These are phyloP conservation scores for Bos indicus DNA, from an alignment of 2,113 vertebrate species.

Conservation along the genomic window DNA sequence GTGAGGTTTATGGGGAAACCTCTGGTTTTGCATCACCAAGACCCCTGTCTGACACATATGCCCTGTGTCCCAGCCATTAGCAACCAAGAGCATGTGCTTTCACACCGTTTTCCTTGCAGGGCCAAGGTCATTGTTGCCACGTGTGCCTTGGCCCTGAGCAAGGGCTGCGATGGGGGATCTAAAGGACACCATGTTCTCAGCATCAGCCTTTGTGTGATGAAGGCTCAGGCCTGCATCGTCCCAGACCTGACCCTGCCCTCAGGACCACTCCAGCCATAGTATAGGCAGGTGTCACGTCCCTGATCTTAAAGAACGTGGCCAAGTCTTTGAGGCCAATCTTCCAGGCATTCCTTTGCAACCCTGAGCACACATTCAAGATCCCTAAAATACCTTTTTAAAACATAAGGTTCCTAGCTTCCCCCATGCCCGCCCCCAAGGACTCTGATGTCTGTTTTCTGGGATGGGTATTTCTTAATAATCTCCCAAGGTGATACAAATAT, in stretches of 20 bases:
- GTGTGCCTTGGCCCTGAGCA: fast-evolving
- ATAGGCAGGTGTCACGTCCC: fast-evolving
- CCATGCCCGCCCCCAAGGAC: fast-evolving
- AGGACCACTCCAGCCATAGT: neutral
- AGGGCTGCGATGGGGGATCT: too few relatives aligned
- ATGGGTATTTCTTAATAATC: neutral
- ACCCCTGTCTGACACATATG: neutral
- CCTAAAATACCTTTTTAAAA: neutral
- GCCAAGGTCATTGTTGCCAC: fast-evolving
- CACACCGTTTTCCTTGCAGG: fast-evolving
- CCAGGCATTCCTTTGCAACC: neutral
- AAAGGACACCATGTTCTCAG: neutral
- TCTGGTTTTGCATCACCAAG: fast-evolving
- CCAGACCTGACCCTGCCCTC: neutral
- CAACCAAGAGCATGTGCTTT: fast-evolving
- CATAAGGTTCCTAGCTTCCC: neutral
- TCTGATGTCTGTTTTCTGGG: neutral
- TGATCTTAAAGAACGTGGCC: neutral
- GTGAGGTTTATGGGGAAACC: neutral
- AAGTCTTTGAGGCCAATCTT: neutral
- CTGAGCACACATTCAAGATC: neutral
- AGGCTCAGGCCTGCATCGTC: neutral
- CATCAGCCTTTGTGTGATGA: too few relatives aligned
- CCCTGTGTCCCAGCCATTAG: neutral
- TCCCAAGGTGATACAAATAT: neutral